These are phyloP conservation scores for Folsomia manolachei DNA, from an alignment of 2,888 invertebrate genomes.

Conservation along the genomic window DNA sequence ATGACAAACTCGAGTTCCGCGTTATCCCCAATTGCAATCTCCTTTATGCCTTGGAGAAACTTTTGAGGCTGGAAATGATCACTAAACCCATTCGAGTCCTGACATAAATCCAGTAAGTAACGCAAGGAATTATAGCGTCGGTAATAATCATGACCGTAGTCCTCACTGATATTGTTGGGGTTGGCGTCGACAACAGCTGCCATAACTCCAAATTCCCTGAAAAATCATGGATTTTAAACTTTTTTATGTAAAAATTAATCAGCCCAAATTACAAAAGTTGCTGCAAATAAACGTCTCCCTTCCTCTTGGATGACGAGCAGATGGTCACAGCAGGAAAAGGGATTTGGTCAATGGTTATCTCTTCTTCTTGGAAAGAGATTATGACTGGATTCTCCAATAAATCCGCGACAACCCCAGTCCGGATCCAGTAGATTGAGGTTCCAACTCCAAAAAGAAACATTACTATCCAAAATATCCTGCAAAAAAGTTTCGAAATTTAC, in stretches of 20 bases:
- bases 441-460: not conserved
- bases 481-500: not conserved
- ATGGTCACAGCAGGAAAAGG: conserved; percentile 26
- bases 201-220: no score
- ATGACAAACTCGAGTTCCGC: not conserved
- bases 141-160: no score
- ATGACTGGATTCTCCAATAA: not conserved
- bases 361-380: conserved; percentile 7
- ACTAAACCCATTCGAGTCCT: not conserved
- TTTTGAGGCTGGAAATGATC: not conserved
- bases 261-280: no score
- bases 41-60: not conserved
- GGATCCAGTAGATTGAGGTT: not conserved
- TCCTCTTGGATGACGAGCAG: not conserved
- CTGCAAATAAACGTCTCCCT: not conserved
- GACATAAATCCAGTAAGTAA: not conserved
- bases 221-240: no score
- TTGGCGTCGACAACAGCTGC: no score
- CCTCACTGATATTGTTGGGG: no score
- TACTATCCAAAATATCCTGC: conserved; percentile 10
- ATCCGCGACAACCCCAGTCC: not conserved
- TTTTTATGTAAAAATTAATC: no score
- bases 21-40: not conserved
- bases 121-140: not conserved
- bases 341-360: conserved; percentile 12